Evolutionary conservation across 2,797 vertebrate genomes (phyloP), one percentile per base, ranked within the genome.

Genomic region (Cossypha polioptera): DNA sequence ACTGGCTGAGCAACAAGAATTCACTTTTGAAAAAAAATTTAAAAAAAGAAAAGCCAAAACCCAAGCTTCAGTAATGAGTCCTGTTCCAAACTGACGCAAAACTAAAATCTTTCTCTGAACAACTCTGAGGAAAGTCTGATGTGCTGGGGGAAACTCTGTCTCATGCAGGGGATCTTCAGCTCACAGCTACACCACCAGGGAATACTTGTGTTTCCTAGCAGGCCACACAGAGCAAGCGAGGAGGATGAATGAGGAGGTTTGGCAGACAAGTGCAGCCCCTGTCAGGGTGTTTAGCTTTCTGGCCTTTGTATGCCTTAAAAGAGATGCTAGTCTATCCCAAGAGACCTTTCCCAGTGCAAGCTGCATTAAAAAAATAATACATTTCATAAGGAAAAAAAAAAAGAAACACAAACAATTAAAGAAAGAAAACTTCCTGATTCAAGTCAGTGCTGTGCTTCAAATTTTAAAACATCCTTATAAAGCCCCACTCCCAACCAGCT

Each of bases 101-200:
- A 76, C 51, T 82, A 42, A 91, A 89, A 65, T 53, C 53, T 77
- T 74, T 65, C 82, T 43, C 42, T 92, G 85, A 87, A 67, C 53
- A 66, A 43, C 43, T 50, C 36, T 31, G 54, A 92, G 80, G 83
- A 88, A 88, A 96, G 38, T 84, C 78, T 71, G 88, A 88, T 90
- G 80, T 11, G 8, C 59, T 54, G 38, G 3, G 11, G 67, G 20
- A 94, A 94, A 72, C 13, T 82, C 71, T 81, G 66, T 38, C 59
- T 94, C 85, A 73, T 31, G 5, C 14, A 31, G 55, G 55, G 28
- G 29, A 42, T 66, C 55, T 67, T 69, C 85, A 94, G 22, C 38
- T 25, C 66, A 51, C 38, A 61, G 20, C 51, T 75, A 13, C 7
- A 2, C 3, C 50, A 71, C 19, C 69, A 69, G 35, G 36, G 1